phyloP scores from a whole-genome alignment of 2,113 vertebrate species.

The Xiphophorus couchianus region DNA sequence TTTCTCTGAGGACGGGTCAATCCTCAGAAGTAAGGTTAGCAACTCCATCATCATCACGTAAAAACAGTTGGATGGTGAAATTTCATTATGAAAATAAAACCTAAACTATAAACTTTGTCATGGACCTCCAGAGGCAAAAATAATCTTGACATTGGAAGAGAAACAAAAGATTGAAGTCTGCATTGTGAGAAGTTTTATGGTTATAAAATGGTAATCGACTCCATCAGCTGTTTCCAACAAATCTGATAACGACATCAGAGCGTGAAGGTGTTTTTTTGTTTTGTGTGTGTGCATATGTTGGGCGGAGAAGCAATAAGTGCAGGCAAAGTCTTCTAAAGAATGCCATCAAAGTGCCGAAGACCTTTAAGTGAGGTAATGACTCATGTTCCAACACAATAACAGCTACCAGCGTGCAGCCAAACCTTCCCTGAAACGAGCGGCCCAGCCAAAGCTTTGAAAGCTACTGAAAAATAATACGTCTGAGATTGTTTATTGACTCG shows the following conservation, averaged over 20 bases:
- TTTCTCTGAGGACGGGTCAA: too few species aligned
- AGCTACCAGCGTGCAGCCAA: conserved; percentile 11
- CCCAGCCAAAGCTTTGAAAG: conserved; percentile 12
- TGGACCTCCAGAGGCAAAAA: too few species aligned
- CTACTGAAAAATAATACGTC: conserved; percentile 10
- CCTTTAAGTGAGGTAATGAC: conserved; percentile 21
- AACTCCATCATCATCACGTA: too few species aligned
- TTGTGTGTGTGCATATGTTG: background rate
- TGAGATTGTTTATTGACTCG: conserved; percentile 27
- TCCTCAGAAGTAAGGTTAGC: too few species aligned
- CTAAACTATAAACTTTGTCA: too few species aligned
- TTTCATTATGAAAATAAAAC: too few species aligned
- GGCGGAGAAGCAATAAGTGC: conserved; percentile 18
- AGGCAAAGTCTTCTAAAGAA: conserved; percentile 7
- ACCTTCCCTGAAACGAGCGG: conserved; percentile 7
- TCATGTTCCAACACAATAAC: conserved; percentile 22
- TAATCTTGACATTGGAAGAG: conserved; percentile 5
- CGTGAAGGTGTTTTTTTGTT: background rate
- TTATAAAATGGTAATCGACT: conserved; percentile 11
- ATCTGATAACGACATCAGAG: background rate
- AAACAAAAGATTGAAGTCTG: conserved; percentile 2
- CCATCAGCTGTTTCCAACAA: conserved; percentile 16
- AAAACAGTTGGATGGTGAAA: too few species aligned
- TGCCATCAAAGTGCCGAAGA: conserved; percentile 5
- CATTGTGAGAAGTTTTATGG: conserved; percentile 7